These are phyloP conservation scores for Sturnus vulgaris DNA, from an alignment of 2,113 vertebrate genomes.

Conservation along the genomic window DNA sequence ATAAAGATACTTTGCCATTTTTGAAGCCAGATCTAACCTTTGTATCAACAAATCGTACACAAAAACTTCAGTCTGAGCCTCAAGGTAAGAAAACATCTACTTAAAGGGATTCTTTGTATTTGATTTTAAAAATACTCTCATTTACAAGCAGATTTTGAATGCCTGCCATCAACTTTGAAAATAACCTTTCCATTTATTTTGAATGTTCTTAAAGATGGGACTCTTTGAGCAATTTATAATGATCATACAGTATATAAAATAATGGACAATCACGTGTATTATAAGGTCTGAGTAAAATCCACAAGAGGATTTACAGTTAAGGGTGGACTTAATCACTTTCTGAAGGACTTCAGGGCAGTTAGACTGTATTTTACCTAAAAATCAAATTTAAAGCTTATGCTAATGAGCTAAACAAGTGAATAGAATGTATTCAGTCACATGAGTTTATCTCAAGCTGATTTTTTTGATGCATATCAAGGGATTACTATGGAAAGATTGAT, in stretches of 20 bases:
- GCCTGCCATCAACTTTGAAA: constrained; percentile 44
- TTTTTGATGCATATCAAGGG: neutral
- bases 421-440: neutral
- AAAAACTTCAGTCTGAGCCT: constrained; percentile 53
- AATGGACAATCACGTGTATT: neutral
- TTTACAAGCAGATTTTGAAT: constrained; percentile 55
- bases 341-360: neutral
- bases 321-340: neutral
- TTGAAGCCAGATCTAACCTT: constrained; percentile 58
- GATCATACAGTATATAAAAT: neutral
- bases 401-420: neutral
- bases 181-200: constrained; percentile 29
- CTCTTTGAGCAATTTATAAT: neutral
- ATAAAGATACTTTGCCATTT: constrained; percentile 47
- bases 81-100: constrained; percentile 53
- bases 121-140: constrained; percentile 53
- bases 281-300: neutral
- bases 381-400: neutral
- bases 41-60: constrained; percentile 61
- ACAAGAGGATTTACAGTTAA: neutral
- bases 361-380: neutral
- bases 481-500: neutral
- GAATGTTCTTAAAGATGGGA: constrained; percentile 11
- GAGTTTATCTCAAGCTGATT: neutral
- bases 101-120: constrained; percentile 58